Evolutionary conservation across 2,888 invertebrate species (phyloP), one percentile per base, ranked within the genome.

Genomic region (Thecophora atra): DNA sequence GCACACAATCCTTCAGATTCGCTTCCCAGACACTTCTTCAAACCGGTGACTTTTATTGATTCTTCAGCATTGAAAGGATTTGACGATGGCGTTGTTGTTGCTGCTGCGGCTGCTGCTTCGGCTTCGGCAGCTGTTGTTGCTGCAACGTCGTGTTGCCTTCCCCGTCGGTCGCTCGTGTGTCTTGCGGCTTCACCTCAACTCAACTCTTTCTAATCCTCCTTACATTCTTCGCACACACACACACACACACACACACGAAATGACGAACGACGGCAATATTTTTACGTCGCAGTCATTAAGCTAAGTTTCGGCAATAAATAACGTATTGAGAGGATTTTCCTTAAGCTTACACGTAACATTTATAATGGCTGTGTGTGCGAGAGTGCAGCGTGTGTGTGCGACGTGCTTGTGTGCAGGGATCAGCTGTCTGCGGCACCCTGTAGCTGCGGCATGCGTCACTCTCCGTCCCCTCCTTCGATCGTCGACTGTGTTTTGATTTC

Each of bases 301-400:
- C 79, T 82, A 83, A 83, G 81, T 81, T 79, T 77, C 64, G 76
- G 75, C 77, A 80, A 83, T 82, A 82, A 82, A 83, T 82, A 81
- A 79, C 77, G 77, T 72, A 54, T 70, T 62, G 70, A 52, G 70
- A 37, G 52, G 52, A 70, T 70, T 51, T 69, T 52, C 52, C 24
- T n/a, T 63, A 51, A 21, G 37, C 28, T 70, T 58, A 44, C 28
- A 17, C 21, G 30, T 37, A 8, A 37, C 37, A 8, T 37, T 6
- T 37, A 37, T 2, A 37, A 37, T 37, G 37, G 6, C 37, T 1
- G 37, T 37, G 37, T 37, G 51, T 51, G 51, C 5, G 19, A 6
- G 30, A 6, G 30, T 30, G 8, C 30, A 30, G 8, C 30, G 30
- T 30, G 37, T 52, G 52, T 17, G 52, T 52, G 13, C 7, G 24